phyloP scores from a whole-genome alignment of 2,888 invertebrate genomes.

The Conus canariensis region DNA sequence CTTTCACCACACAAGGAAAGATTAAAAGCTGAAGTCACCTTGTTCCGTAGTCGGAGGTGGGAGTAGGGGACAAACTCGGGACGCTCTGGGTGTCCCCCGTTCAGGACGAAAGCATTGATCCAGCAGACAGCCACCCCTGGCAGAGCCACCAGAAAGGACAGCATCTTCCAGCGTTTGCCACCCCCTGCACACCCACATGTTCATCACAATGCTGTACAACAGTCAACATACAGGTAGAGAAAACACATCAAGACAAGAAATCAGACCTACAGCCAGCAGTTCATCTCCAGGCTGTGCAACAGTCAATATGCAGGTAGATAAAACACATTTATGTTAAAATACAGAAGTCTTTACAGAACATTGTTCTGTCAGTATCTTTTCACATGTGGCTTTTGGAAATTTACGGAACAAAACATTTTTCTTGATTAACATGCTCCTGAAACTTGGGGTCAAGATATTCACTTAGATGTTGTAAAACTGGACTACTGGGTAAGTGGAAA shows the following conservation, averaged over 20 bases:
- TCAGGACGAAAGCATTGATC: constrained; percentile 85
- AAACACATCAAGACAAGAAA: neutral
- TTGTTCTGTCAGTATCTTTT: too few relatives aligned
- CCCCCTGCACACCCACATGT: constrained; percentile 81
- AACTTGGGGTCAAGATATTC: too few relatives aligned
- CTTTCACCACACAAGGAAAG: too few relatives aligned
- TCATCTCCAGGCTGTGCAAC: neutral
- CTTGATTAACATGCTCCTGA: too few relatives aligned
- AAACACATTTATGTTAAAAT: neutral
- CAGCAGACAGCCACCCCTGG: constrained; percentile 88
- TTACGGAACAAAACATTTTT: too few relatives aligned
- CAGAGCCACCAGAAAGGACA: constrained; percentile 87
- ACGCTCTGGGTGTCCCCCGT: constrained; percentile 80
- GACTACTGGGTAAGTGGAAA: too few relatives aligned
- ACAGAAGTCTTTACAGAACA: too few relatives aligned
- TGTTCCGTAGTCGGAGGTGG: constrained; percentile 87
- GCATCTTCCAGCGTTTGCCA: constrained; percentile 87
- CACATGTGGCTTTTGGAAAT: too few relatives aligned
- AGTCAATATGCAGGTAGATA: neutral
- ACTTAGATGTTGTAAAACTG: too few relatives aligned
- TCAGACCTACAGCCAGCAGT: neutral
- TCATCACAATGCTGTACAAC: neutral
- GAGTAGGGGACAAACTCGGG: constrained; percentile 89
- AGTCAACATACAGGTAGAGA: constrained; percentile 44
- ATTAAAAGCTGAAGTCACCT: constrained; percentile 80